Evolutionary conservation across 2,888 invertebrate genomes (phyloP).

Genomic region (Lycia hirtaria): DNA sequence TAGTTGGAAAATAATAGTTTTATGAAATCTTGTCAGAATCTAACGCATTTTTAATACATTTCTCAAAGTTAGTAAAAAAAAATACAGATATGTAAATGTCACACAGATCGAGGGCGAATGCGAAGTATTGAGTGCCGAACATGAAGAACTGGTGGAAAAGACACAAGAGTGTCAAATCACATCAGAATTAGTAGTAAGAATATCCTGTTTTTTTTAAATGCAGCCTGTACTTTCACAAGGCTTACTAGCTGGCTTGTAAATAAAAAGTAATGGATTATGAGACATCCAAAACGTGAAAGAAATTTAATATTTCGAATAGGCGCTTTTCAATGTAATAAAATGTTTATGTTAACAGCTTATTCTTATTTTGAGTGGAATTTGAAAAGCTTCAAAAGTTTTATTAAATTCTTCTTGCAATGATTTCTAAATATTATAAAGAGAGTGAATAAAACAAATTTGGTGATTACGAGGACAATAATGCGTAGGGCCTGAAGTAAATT

Average conservation of each 20-base stretch:
- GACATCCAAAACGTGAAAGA: conserved; percentile 4
- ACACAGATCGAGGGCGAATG: conserved; percentile 32
- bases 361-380: too few relatives aligned
- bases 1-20: too few relatives aligned
- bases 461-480: conserved; percentile 11
- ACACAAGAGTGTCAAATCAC: not conserved
- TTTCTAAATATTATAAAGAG: conserved; percentile 23
- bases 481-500: conserved; percentile 2
- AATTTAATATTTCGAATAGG: too few relatives aligned
- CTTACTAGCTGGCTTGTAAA: not conserved
- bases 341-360: not conserved
- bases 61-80: not conserved
- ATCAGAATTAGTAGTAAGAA: too few relatives aligned
- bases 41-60: not conserved
- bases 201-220: not conserved
- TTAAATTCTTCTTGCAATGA: not conserved
- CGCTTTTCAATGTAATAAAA: too few relatives aligned
- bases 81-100: conserved; percentile 6
- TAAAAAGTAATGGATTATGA: conserved; percentile 7
- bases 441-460: conserved; percentile 12
- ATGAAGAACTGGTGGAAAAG: not conserved
- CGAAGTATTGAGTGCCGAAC: not conserved
- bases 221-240: conserved; percentile 7
- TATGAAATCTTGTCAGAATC: not conserved
- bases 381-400: too few relatives aligned